Percentiles rank a stretch among this genome's conserved stretches.
phyloP scores from a whole-genome alignment of 2,888 invertebrate genomes.

The Stenotaenia linearis region DNA sequence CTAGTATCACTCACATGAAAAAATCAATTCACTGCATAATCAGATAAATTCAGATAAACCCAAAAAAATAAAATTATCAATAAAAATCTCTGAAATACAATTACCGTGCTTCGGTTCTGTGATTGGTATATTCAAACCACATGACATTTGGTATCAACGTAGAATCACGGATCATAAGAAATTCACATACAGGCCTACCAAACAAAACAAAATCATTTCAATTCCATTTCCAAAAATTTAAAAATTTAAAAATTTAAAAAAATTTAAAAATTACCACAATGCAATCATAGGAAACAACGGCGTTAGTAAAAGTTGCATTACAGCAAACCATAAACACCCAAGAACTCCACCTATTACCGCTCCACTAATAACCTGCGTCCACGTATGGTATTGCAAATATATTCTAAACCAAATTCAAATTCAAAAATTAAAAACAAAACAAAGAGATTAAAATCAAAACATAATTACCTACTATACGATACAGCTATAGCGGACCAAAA shows the following conservation, averaged over 20 bases:
- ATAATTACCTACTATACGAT: constrained; percentile 46
- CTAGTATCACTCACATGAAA: no score
- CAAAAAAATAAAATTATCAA: not conserved
- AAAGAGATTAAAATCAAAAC: no score
- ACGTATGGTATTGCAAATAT: constrained; percentile 80
- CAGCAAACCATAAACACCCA: constrained; percentile 73
- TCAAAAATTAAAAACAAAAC: not conserved
- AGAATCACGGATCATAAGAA: constrained; percentile 77
- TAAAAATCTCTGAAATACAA: no score
- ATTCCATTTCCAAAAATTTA: no score
- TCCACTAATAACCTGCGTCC: constrained; percentile 74
- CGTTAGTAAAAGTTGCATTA: constrained; percentile 72
- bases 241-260: no score
- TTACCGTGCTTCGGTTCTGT: constrained; percentile 66
- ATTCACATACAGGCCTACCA: constrained; percentile 75
- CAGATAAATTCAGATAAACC: not conserved
- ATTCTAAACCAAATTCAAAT: no score
- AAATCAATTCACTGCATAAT: no score
- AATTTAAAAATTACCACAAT: constrained; percentile 63
- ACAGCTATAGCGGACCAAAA: constrained; percentile 42
- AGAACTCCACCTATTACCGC: constrained; percentile 64
- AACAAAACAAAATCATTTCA: constrained; percentile 26
- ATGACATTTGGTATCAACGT: constrained; percentile 84
- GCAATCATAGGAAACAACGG: constrained; percentile 79
- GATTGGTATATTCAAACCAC: constrained; percentile 89